Evolutionary conservation across 35 echinoderm and acorn worm genomes (phyloP).

Genomic region (Hemicentrotus pulcherrimus): DNA sequence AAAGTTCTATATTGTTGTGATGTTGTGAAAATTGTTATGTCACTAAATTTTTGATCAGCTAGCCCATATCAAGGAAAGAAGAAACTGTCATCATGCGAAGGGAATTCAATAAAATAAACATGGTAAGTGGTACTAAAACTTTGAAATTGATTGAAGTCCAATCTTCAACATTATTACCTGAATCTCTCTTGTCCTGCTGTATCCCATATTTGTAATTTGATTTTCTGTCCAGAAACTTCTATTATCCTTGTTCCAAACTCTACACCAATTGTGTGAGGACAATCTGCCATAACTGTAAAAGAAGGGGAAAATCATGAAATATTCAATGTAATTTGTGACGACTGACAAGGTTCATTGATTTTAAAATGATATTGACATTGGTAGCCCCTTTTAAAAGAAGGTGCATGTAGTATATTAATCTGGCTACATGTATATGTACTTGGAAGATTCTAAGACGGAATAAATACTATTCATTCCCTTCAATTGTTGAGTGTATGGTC

Average conservation of each 20-base stretch:
- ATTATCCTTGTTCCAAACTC: conserved; percentile 99
- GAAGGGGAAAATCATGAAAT: neutral
- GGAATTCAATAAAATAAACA: no score
- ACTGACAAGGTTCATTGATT: no score
- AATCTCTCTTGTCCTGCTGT: conserved; percentile 99
- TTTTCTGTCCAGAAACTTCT: conserved; percentile 97
- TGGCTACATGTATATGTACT: neutral
- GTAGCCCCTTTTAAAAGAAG: neutral
- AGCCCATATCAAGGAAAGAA: no score
- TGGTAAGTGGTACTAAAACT: neutral
- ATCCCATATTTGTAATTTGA: conserved; percentile 99
- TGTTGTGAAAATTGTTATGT: no score
- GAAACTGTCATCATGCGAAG: no score
- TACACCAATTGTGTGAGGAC: conserved; percentile 98
- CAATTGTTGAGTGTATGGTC: no score
- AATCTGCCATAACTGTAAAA: conserved; percentile 95
- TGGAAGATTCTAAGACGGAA: no score
- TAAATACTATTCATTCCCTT: no score
- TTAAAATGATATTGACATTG: neutral
- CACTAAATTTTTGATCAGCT: no score
- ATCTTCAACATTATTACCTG: conserved; percentile 66
- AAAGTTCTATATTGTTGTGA: no score
- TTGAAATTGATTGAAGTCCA: neutral
- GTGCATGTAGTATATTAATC: no score
- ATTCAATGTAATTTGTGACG: no score